Evolutionary conservation across 1,140 invertebrate genomes (phyloP), one percentile per base, ranked within the genome.

Genomic region (Leguminivora glycinivorella): DNA sequence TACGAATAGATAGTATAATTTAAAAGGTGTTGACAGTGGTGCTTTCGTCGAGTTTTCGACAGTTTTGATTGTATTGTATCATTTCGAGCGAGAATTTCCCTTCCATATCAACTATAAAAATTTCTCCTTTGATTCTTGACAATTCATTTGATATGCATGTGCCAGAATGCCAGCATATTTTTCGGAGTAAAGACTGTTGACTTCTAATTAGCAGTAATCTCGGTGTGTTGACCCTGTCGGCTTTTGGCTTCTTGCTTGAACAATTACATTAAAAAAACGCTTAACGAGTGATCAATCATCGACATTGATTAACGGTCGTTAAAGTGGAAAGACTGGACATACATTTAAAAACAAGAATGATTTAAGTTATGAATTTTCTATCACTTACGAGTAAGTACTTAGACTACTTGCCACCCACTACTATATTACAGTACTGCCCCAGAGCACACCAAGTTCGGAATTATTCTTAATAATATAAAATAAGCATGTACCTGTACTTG

Each of bases 271-370:
- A 31, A 31, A 4, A 4, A 31, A 7, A 17, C n/a, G 14, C 34
- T 38, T 38, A 38, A 38, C 34, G 0, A 43, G 17, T 5, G 14
- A 43, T 17, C 40, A 43, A 43, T 43, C n/a, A 43, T 43, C 14
- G n/a, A 43, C 40, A 17, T 43, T 43, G n/a, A 43, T 43, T 43
- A n/a, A n/a, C 40, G n/a, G n/a, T 43, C n/a, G 40, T 43, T 43
- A 14, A 2, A n/a, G 1, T n/a, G n/a, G 40, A 43, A n/a, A 43
- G 17, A 10, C 40, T n/a, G 17, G 40, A 17, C 40, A 17, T 5
- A 4, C 40, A 31, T 43, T n/a, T 43, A 43, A 14, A 40, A 40
- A 0, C n/a, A 40, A 40, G 38, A n/a, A n/a, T n/a, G 29, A 31
- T 31, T 31, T 7, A 31, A 31, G 29, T n/a, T n/a, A n/a, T n/a